Percentiles rank a stretch among this genome's conserved stretches.
Evolutionary conservation across 2,797 vertebrate species (phyloP).

Genomic region (Manis pentadactyla): DNA sequence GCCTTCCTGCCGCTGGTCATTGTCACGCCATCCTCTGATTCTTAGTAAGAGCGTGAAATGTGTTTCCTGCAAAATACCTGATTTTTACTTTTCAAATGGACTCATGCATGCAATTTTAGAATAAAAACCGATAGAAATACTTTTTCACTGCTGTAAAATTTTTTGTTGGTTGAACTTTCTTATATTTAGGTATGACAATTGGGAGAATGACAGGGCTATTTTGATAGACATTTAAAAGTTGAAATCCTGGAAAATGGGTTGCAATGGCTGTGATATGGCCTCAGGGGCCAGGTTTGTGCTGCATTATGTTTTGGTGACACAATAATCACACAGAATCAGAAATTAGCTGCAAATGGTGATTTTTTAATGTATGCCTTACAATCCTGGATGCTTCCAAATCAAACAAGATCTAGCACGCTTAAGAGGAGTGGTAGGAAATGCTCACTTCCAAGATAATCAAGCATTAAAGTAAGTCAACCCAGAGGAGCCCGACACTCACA

Average conservation of each 20-base stretch:
- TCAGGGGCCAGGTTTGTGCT: background rate
- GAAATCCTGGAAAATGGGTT: rapidly evolving
- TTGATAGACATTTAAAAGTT: background rate
- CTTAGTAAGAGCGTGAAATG: rapidly evolving
- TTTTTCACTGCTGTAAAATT: background rate
- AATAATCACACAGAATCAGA: rapidly evolving
- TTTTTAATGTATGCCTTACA: background rate
- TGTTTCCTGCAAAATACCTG: rapidly evolving
- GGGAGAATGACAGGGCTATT: background rate
- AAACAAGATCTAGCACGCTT: background rate
- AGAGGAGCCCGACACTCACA: background rate
- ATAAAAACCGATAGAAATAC: background rate
- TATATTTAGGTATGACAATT: background rate
- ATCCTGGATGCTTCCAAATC: background rate
- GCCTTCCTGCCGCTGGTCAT: too few relatives aligned
- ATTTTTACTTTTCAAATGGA: background rate
- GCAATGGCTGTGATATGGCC: rapidly evolving
- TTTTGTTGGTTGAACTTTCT: background rate
- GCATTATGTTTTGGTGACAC: background rate
- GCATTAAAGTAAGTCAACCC: background rate
- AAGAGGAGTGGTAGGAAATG: background rate
- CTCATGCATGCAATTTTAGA: rapidly evolving
- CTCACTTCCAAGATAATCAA: background rate
- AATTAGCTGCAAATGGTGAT: background rate
- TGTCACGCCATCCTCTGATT: rapidly evolving